These are phyloP conservation scores for Spheniscus humboldti DNA, from an alignment of 2,797 vertebrate genomes.

Conservation along the genomic window DNA sequence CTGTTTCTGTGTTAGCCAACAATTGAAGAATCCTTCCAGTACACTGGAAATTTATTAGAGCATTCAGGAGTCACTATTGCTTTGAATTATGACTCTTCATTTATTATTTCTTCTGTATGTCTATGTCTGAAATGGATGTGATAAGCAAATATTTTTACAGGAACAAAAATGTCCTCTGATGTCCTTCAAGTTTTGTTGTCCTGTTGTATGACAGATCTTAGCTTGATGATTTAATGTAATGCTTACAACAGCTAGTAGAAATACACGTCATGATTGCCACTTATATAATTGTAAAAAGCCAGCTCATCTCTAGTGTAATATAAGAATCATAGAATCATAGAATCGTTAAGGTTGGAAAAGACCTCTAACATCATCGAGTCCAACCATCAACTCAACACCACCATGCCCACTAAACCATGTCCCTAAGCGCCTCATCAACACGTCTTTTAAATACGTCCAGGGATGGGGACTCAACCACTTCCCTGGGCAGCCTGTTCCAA, in stretches of 20 bases:
- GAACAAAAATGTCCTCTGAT: background rate
- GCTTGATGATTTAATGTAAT: constrained; percentile 18
- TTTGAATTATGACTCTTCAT: background rate
- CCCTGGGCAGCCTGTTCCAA: too few relatives aligned
- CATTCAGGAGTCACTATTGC: background rate
- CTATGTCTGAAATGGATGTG: background rate
- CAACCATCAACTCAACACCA: too few relatives aligned
- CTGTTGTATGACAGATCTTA: constrained; percentile 10
- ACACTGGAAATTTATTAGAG: background rate
- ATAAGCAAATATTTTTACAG: background rate
- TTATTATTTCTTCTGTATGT: background rate
- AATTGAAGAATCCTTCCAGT: background rate
- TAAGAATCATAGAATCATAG: background rate
- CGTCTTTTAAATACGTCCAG: too few relatives aligned
- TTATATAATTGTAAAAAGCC: background rate
- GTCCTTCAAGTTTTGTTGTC: constrained; percentile 56
- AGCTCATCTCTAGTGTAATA: background rate
- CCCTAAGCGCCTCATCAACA: too few relatives aligned
- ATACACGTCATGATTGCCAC: background rate
- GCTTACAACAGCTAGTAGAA: background rate
- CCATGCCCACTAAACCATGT: too few relatives aligned
- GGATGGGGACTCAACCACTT: too few relatives aligned
- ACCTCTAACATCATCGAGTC: too few relatives aligned
- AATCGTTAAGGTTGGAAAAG: too few relatives aligned
- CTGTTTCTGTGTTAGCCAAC: constrained; percentile 20